Conservation (phyloP, 1,140 invertebrate species). For the Listronotus bonariensis region DNA sequence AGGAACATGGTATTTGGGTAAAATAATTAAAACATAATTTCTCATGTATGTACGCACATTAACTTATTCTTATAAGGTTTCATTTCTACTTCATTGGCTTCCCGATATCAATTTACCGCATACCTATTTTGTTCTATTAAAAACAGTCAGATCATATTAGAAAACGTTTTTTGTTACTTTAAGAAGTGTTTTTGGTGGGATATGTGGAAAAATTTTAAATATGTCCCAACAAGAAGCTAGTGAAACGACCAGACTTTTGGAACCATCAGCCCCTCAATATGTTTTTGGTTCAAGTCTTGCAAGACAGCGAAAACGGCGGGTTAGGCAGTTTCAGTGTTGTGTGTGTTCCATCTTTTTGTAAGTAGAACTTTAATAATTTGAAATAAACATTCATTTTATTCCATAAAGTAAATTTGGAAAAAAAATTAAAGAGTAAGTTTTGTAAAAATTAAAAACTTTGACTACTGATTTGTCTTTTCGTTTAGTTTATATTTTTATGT, state of each 20-base stretch:
- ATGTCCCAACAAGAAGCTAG: constrained; percentile 38
- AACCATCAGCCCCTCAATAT: constrained; percentile 63
- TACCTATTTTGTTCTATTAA: constrained; percentile 6
- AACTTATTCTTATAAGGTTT: constrained; percentile 35
- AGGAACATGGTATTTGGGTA: no score
- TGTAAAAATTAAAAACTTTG: no score
- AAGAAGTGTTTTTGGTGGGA: constrained; percentile 6
- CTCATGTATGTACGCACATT: no score
- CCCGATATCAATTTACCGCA: constrained; percentile 24
- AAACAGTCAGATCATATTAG: constrained; percentile 2
- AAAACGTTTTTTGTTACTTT: constrained; percentile 20
- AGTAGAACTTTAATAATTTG: constrained; percentile 51
- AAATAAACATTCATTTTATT: no score
- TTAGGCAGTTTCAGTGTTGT: constrained; percentile 72
- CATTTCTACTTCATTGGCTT: constrained; percentile 43
- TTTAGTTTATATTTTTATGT: no score
- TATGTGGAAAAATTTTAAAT: constrained; percentile 16
- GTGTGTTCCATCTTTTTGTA: constrained; percentile 68
- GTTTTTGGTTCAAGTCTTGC: constrained; percentile 66
- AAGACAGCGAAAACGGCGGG: constrained; percentile 61
- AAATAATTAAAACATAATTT: no score
- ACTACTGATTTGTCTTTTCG: no score
- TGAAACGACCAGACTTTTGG: constrained; percentile 39
- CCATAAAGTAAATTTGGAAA: no score
- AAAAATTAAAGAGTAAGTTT: no score